Evolutionary conservation across 2,797 vertebrate species (phyloP).

Genomic region (Tapera naevia): DNA sequence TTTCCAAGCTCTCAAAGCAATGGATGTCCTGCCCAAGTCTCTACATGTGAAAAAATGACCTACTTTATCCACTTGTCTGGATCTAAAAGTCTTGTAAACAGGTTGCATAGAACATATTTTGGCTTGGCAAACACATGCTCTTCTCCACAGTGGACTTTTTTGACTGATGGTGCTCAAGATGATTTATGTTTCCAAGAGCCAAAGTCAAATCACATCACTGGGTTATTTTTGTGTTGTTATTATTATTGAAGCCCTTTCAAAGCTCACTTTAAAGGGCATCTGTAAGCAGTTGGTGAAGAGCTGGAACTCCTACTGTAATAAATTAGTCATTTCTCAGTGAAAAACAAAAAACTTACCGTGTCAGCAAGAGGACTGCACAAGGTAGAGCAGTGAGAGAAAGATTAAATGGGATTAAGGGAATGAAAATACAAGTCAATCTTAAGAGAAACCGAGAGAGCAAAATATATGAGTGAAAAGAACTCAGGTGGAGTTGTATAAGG

Average conservation of each 20-base stretch:
- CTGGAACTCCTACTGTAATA: slow-evolving; percentile 60
- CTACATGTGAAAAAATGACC: slow-evolving; percentile 11
- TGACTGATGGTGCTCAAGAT: slow-evolving; percentile 48
- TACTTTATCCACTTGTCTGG: not conserved
- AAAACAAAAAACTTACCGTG: slow-evolving; percentile 44
- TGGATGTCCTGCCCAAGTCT: not conserved
- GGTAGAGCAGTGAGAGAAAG: slow-evolving; percentile 20
- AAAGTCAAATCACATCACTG: slow-evolving; percentile 41
- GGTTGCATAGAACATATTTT: slow-evolving; percentile 42
- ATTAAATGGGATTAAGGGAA: not conserved
- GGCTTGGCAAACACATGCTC: slow-evolving; percentile 13
- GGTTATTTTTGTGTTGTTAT: slow-evolving; percentile 56
- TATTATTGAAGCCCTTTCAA: slow-evolving; percentile 67
- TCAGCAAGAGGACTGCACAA: slow-evolving; percentile 41
- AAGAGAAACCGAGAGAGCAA: not conserved
- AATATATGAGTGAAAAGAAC: not conserved
- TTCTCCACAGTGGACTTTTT: slow-evolving; percentile 3
- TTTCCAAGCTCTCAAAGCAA: not conserved
- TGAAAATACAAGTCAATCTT: slow-evolving; percentile 27
- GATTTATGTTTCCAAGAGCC: slow-evolving; percentile 60
- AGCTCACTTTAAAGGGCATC: slow-evolving; percentile 43
- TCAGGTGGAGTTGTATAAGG: not conserved
- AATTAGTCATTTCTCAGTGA: slow-evolving; percentile 66
- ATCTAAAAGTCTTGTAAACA: slow-evolving; percentile 2
- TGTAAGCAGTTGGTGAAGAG: slow-evolving; percentile 52